Percentiles rank a stretch among this genome's conserved stretches.
These are phyloP conservation scores for Podilymbus podiceps DNA, from an alignment of 2,113 vertebrate genomes.

Conservation along the genomic window DNA sequence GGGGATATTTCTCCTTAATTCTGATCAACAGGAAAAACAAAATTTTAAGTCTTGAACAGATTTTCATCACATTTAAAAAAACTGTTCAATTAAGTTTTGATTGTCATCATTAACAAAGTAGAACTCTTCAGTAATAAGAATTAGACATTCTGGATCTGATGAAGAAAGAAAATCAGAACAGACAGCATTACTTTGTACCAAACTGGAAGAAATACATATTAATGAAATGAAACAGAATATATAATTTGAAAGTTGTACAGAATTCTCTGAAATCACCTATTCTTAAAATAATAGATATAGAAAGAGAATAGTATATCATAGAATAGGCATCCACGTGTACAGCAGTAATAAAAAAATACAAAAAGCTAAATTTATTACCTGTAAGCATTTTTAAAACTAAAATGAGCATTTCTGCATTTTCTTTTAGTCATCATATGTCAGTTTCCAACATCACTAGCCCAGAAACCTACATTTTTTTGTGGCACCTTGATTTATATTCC, in stretches of 20 bases:
- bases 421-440: neutral
- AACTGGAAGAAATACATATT: neutral
- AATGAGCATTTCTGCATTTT: neutral
- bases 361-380: neutral
- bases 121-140: neutral
- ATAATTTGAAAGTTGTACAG: neutral
- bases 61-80: neutral
- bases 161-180: neutral
- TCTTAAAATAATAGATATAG: neutral
- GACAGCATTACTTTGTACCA: neutral
- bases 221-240: neutral
- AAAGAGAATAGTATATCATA: neutral
- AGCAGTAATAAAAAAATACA: neutral
- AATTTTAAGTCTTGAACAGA: neutral
- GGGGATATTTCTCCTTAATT: slow-evolving; percentile 98
- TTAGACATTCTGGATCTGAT: neutral
- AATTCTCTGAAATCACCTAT: neutral
- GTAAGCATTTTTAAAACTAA: neutral
- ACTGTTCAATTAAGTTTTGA: neutral
- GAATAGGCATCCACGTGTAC: neutral
- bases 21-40: slow-evolving; percentile 64
- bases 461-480: neutral
- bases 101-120: neutral
- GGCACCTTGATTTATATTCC: neutral
- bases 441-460: neutral